phyloP scores from a whole-genome alignment of 2,888 invertebrate genomes.

The Halictus ligatus region DNA sequence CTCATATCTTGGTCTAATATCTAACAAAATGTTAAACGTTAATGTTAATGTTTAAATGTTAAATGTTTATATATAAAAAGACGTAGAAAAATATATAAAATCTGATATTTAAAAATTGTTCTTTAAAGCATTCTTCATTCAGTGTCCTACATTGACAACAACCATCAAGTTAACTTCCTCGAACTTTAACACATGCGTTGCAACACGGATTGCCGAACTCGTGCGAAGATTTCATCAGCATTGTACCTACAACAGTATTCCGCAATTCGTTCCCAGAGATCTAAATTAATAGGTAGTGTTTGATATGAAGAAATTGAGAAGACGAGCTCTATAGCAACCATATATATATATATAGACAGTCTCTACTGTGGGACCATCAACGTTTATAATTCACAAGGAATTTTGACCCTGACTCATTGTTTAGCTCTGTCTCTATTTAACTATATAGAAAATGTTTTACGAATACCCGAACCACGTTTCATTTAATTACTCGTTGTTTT shows the following conservation, averaged over 20 bases:
- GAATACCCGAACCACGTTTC: background rate
- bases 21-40: background rate
- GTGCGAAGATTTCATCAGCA: constrained; percentile 14
- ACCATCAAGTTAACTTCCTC: background rate
- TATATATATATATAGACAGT: too few species aligned
- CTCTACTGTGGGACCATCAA: background rate
- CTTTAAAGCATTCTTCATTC: background rate
- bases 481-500: constrained; percentile 6
- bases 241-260: background rate
- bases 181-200: background rate
- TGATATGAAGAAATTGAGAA: constrained; percentile 1
- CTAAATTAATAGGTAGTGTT: background rate
- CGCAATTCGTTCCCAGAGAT: constrained; percentile 9
- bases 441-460: background rate
- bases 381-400: background rate
- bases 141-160: background rate
- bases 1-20: background rate
- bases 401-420: background rate
- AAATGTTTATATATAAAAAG: too few species aligned
- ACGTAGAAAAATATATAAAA: background rate
- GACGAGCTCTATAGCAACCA: background rate
- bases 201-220: constrained; percentile 5
- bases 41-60: too few species aligned
- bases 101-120: background rate
- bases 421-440: background rate